These are phyloP conservation scores for Pyxicephalus adspersus DNA, from an alignment of 2,113 vertebrate species.

Conservation along the genomic window DNA sequence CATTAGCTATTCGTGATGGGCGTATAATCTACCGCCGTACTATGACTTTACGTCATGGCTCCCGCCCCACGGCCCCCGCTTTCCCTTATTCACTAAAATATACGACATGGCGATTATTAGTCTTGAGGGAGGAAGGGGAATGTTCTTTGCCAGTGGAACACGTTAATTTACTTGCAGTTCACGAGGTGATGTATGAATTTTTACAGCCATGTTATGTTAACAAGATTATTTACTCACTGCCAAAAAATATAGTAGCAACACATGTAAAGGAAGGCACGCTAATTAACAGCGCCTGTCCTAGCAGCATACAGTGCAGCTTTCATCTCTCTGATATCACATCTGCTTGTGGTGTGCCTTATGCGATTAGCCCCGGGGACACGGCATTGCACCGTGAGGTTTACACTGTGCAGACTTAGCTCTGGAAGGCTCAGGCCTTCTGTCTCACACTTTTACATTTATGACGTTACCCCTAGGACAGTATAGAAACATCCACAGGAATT, in stretches of 20 bases:
- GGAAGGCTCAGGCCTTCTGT: not conserved
- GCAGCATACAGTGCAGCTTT: not conserved
- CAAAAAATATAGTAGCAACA: slow-evolving; percentile 39
- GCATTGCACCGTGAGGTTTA: not conserved
- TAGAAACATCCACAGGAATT: slow-evolving; percentile 25
- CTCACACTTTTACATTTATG: not conserved
- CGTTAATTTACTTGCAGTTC: slow-evolving; percentile 43
- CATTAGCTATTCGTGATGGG: slow-evolving; percentile 6
- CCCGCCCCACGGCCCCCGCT: not conserved
- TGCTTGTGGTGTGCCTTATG: not conserved
- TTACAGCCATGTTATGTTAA: slow-evolving; percentile 44
- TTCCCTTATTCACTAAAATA: slow-evolving; percentile 47
- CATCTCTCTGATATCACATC: slow-evolving; percentile 35
- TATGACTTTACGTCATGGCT: slow-evolving; percentile 21
- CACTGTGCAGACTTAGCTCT: not conserved
- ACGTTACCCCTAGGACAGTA: slow-evolving; percentile 17
- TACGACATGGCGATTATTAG: slow-evolving; percentile 41
- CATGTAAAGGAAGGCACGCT: slow-evolving; percentile 39
- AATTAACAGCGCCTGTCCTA: slow-evolving; percentile 21
- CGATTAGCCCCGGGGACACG: slow-evolving; percentile 22
- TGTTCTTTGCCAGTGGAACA: slow-evolving; percentile 22
- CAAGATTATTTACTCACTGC: slow-evolving; percentile 47
- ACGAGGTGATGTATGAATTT: slow-evolving; percentile 45
- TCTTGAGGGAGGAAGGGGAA: slow-evolving; percentile 28
- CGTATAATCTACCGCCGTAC: slow-evolving; percentile 23